Evolutionary conservation across 2,113 vertebrate genomes (phyloP).

Genomic region (Menidia beryllina): DNA sequence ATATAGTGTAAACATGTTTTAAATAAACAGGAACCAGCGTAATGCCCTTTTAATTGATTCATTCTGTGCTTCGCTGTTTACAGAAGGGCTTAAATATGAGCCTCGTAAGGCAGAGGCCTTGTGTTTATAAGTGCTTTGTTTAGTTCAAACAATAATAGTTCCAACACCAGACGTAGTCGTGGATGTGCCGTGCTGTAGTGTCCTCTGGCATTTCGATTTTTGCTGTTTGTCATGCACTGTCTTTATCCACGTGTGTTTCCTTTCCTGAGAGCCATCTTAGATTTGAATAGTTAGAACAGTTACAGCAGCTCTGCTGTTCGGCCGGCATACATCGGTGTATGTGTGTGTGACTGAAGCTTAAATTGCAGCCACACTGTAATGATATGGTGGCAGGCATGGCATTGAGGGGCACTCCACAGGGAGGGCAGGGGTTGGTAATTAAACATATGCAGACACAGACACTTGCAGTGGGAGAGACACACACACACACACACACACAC

Average conservation of each 20-base stretch:
- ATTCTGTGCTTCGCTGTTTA: slow-evolving; percentile 85
- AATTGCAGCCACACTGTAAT: slow-evolving; percentile 76
- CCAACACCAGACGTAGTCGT: slow-evolving; percentile 76
- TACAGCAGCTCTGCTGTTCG: slow-evolving; percentile 50
- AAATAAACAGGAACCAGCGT: slow-evolving; percentile 88
- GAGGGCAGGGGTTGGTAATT: slow-evolving; percentile 77
- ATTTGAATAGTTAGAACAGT: slow-evolving; percentile 52
- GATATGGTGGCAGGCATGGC: slow-evolving; percentile 78
- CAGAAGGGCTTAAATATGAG: slow-evolving; percentile 85
- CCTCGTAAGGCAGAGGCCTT: slow-evolving; percentile 81
- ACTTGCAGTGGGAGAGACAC: slow-evolving; percentile 55
- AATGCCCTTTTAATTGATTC: slow-evolving; percentile 89
- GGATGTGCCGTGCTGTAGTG: slow-evolving; percentile 49
- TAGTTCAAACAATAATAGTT: slow-evolving; percentile 85
- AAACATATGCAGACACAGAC: slow-evolving; percentile 79
- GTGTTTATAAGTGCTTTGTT: slow-evolving; percentile 87
- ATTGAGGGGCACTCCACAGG: slow-evolving; percentile 70
- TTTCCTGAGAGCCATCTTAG: slow-evolving; percentile 35
- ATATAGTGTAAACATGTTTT: slow-evolving; percentile 86
- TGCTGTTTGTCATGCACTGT: slow-evolving; percentile 32
- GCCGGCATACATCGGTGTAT: slow-evolving; percentile 26
- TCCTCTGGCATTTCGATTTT: slow-evolving; percentile 30
- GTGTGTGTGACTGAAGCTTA: slow-evolving; percentile 67
- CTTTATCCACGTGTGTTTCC: slow-evolving; percentile 35
- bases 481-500: slow-evolving; percentile 35